phyloP scores from a whole-genome alignment of 2,888 invertebrate species.

The Apantesis nais region DNA sequence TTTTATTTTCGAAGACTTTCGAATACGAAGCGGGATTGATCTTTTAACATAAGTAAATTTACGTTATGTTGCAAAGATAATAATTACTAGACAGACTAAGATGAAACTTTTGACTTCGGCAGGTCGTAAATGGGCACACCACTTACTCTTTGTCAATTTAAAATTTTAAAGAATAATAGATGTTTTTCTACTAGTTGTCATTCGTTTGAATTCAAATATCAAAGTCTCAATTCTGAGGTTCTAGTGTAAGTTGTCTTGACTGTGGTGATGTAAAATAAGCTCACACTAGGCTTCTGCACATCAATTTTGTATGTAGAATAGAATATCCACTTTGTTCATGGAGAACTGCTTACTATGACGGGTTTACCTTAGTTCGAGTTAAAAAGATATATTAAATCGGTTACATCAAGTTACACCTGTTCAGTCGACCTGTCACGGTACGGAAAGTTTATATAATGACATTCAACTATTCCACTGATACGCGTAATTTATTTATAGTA shows the following conservation, averaged over 20 bases:
- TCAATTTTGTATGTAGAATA: too few relatives aligned
- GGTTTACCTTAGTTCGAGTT: too few relatives aligned
- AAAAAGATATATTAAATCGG: too few relatives aligned
- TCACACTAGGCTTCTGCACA: too few relatives aligned
- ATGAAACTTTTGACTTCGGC: not conserved
- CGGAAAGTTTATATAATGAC: not conserved
- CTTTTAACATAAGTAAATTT: slow-evolving; percentile 5
- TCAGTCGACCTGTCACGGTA: not conserved
- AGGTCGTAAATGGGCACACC: not conserved
- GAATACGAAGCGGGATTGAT: slow-evolving; percentile 17
- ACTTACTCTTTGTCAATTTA: not conserved
- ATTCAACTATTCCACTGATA: not conserved
- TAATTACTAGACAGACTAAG: not conserved
- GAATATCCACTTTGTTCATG: not conserved
- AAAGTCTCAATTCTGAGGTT: too few relatives aligned
- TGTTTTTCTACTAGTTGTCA: not conserved
- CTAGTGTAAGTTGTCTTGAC: too few relatives aligned
- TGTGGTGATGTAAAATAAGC: too few relatives aligned
- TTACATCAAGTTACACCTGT: not conserved
- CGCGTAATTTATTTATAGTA: too few relatives aligned
- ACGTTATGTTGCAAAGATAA: not conserved
- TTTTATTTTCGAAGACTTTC: slow-evolving; percentile 19
- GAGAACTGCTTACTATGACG: not conserved
- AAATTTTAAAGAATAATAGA: not conserved
- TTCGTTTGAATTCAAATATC: too few relatives aligned